These are phyloP conservation scores for Ormyrus labotus DNA, from an alignment of 2,888 invertebrate genomes.

Conservation along the genomic window DNA sequence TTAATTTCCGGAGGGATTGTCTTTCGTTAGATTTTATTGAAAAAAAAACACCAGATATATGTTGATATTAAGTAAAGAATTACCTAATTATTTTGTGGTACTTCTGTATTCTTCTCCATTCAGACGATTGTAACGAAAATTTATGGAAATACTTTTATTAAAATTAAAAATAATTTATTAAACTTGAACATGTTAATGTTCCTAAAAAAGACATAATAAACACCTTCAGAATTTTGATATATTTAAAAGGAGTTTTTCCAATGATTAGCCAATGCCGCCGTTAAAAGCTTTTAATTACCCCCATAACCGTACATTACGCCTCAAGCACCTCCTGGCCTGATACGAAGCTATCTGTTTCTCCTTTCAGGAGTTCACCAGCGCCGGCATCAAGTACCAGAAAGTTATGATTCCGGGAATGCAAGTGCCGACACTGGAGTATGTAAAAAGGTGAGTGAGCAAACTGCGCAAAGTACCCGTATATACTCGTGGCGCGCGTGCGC, in stretches of 20 bases:
- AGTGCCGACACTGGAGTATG: constrained; percentile 74
- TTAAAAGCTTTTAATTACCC: constrained; percentile 33
- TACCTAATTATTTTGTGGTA: no score
- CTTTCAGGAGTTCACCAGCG: constrained; percentile 74
- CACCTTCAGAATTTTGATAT: no score
- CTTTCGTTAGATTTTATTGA: not conserved
- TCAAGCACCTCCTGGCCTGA: not conserved
- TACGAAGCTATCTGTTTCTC: constrained; percentile 16
- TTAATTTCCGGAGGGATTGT: constrained; percentile 4
- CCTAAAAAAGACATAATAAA: no score
- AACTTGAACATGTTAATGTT: no score
- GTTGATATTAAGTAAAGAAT: no score
- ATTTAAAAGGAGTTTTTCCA: no score
- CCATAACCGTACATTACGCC: not conserved
- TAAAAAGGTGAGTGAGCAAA: constrained; percentile 74
- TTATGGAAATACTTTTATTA: no score
- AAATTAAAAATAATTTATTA: no score
- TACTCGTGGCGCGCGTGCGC: not conserved
- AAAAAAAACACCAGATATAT: not conserved
- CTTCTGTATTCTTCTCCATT: no score
- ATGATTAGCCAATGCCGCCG: not conserved
- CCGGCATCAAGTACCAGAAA: constrained; percentile 76
- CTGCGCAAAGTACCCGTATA: constrained; percentile 30
- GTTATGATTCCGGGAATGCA: constrained; percentile 77
- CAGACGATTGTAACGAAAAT: no score